Evolutionary conservation across 2,888 invertebrate genomes (phyloP), one percentile per base, ranked within the genome.

Genomic region (Pseudolycoriella hygida): DNA sequence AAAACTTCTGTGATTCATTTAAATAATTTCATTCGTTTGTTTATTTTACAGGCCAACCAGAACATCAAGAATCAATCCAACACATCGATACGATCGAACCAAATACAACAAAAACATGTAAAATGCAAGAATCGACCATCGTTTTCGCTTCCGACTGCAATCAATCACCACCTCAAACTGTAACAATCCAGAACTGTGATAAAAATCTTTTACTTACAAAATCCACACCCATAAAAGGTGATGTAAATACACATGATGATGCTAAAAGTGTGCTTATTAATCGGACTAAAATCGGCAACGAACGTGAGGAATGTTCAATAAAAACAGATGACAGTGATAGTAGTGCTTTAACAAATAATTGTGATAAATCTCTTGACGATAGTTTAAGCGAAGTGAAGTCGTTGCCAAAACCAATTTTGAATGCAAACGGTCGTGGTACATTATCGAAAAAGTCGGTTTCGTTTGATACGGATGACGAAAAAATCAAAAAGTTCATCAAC

Each of bases 401-500:
- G 14, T 18, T 12, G 3, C 40, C 40, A 19, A 40, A 40, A 19
- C 40, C 40, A n/a, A 40, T 40, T 18, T n/a, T 40, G 18, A 40
- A 11, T 10, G n/a, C 17, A n/a, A 17, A 17, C 17, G 14, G 15
- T 15, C 11, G 15, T 15, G 3, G n/a, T 11, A 15, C 30, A 15
- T 17, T 20, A 17, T n/a, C 31, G 2, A 64, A 62, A 38, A 62
- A 64, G 50, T 58, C 59, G 0, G 60, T 62, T 1, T 57, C 58
- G 5, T 61, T 63, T 47, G 60, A 48, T 14, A 45, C 40, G 42
- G 57, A 59, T 25, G 59, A 64, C 52, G 62, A 64, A 45, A 54
- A 54, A 34, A 55, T 64, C 2, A 54, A 54, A 3, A 66, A 66
- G 46, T 66, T 66, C 47, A 61, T 57, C 15, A 54, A 55, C 1